Evolutionary conservation across 2,113 vertebrate genomes (phyloP), one percentile per base, ranked within the genome.

Genomic region (Hypanus sabinus): DNA sequence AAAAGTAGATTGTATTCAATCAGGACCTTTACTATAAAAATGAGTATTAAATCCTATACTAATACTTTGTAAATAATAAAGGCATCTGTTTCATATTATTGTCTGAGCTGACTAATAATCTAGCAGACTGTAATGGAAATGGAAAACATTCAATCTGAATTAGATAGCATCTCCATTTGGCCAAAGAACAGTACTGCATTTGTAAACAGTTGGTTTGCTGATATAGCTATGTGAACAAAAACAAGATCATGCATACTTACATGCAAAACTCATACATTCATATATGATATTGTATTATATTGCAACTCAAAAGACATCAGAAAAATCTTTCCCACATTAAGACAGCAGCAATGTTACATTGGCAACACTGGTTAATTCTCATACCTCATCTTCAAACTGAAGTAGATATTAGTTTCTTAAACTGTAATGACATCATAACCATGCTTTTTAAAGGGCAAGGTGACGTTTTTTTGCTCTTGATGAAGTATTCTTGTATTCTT

Each of bases 121-220:
- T 14, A 33, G 60, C n/a, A 68, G 60, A 90, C 33, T 65, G 85
- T 16, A 90, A 33, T 90, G 85, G 60, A 18, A 68, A 90, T 65
- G n/a, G 30, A 57, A n/a, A 65, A 90, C 85, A 65, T 30, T 90
- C 57, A 90, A 90, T 33, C 30, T 68, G 57, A 65, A 90, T 90
- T 90, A 36, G 30, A 90, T 90, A 33, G 85, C 85, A 90, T 62
- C 85, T 90, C 85, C 60, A 33, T 65, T 90, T 90, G 85, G n/a
- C 60, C 60, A 90, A 90, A 65, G 16, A 33, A n/a, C 62, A 62
- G 85, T 65, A 90, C 30, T 90, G 60, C 85, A 90, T 18, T 88
- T 88, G 30, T 62, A 60, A n/a, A 62, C 83, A 85, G 55, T 55
- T 87, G 83, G 57, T 87, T 87, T 65, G n/a, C n/a, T 90, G 30